These are phyloP conservation scores for Actinopyga echinites DNA, from an alignment of 53 echinoderm and acorn worm genomes.

Conservation along the genomic window DNA sequence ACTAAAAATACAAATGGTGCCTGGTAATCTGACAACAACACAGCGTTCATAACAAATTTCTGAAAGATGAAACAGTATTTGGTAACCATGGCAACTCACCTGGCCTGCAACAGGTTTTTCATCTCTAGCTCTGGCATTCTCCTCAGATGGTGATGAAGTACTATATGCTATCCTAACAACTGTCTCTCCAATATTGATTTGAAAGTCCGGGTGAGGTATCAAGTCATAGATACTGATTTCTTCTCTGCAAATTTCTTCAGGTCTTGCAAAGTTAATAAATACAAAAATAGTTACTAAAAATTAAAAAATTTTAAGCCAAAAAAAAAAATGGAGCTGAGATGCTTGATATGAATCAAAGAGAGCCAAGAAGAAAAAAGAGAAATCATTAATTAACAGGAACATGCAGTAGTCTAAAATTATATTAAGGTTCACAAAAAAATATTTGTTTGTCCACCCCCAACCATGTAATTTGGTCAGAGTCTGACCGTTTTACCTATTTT, in stretches of 20 bases:
- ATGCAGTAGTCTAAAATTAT: neutral
- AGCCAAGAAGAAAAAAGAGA: neutral
- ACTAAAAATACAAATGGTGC: no score
- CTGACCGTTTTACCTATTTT: no score
- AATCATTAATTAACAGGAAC: neutral
- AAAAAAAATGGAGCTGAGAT: no score
- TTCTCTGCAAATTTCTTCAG: slow-evolving; percentile 55
- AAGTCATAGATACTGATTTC: slow-evolving; percentile 95
- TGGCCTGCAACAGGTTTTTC: slow-evolving; percentile 87
- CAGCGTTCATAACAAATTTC: no score
- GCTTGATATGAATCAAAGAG: neutral
- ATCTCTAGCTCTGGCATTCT: neutral
- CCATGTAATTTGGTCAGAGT: no score
- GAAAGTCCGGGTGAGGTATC: slow-evolving; percentile 85
- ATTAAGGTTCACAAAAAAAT: neutral
- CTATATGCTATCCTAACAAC: slow-evolving; percentile 73
- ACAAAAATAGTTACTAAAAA: no score
- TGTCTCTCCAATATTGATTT: slow-evolving; percentile 87
- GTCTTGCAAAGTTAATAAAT: slow-evolving; percentile 28
- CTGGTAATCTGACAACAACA: no score
- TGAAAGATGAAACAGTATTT: no score
- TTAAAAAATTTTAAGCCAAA: no score
- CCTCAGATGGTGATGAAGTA: slow-evolving; percentile 21
- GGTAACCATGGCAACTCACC: slow-evolving; percentile 49
- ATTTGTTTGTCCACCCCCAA: no score